Conservation (phyloP, 2,113 vertebrate genomes). For the Odontesthes bonariensis region DNA sequence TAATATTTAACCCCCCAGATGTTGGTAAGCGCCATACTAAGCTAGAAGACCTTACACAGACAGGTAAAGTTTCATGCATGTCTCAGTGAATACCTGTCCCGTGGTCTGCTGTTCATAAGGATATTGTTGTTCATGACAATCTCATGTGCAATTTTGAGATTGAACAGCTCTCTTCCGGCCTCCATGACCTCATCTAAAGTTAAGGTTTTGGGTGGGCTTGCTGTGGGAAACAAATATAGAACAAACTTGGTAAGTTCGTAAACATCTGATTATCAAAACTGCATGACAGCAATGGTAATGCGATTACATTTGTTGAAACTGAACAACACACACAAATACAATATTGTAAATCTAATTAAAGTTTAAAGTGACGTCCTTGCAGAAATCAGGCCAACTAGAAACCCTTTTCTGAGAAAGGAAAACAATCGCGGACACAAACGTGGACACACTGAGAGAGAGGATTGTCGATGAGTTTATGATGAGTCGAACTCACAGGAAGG, state of each 20-base stretch:
- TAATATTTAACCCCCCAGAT: too few species aligned
- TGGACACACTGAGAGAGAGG: neutral
- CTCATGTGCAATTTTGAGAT: conserved; percentile 92
- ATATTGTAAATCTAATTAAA: neutral
- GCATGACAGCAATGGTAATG: neutral
- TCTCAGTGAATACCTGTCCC: conserved; percentile 83
- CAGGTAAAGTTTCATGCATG: too few species aligned
- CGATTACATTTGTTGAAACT: neutral
- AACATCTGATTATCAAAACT: neutral
- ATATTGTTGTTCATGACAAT: conserved; percentile 90
- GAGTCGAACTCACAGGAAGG: conserved; percentile 87
- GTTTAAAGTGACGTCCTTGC: neutral
- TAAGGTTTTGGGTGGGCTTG: conserved; percentile 89
- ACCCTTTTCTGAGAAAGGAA: neutral
- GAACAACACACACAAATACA: neutral
- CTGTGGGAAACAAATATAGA: conserved; percentile 64
- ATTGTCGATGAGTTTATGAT: neutral
- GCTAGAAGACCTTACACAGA: too few species aligned
- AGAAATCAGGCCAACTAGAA: neutral
- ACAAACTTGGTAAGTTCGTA: neutral
- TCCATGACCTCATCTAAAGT: conserved; percentile 92
- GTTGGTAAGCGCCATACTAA: too few species aligned
- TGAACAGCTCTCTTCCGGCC: conserved; percentile 86
- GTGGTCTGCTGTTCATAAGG: conserved; percentile 78
- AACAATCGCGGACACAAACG: neutral